phyloP scores from a whole-genome alignment of 2,797 vertebrate genomes.

The Linurgus olivaceus region DNA sequence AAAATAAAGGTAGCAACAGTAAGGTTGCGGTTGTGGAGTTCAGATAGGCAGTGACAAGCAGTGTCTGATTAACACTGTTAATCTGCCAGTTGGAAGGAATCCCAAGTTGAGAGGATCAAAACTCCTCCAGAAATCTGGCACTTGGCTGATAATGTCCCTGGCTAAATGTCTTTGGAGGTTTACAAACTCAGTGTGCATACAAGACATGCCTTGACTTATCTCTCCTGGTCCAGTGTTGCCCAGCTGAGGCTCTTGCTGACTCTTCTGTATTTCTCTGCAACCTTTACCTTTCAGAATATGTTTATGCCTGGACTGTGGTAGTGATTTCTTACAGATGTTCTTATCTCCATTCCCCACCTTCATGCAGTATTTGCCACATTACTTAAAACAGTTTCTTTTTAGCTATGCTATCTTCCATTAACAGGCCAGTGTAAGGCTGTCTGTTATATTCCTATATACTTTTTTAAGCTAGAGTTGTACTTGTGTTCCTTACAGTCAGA shows the following conservation, averaged over 20 bases:
- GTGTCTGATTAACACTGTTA: conserved; percentile 51
- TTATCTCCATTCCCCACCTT: conserved; percentile 27
- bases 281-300: conserved; percentile 5
- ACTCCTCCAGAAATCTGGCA: conserved; percentile 47
- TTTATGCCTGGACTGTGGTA: background rate
- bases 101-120: conserved; percentile 49
- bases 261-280: conserved; percentile 24
- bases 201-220: conserved; percentile 17
- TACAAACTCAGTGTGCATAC: background rate
- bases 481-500: background rate
- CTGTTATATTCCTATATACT: background rate
- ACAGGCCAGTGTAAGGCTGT: background rate
- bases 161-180: conserved; percentile 33
- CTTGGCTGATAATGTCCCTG: conserved; percentile 57
- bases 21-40: conserved; percentile 11
- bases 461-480: background rate
- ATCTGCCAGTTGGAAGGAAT: conserved; percentile 61
- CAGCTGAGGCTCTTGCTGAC: conserved; percentile 47
- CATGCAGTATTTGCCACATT: background rate
- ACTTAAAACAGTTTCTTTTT: background rate
- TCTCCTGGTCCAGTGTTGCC: conserved; percentile 6
- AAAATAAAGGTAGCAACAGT: conserved; percentile 73
- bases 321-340: background rate
- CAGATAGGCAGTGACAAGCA: conserved; percentile 46
- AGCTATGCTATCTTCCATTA: background rate